A percentile compares a stretch with the other conserved stretches of the same genome.
phyloP scores from a whole-genome alignment of 2,888 invertebrate species.

The Eupelmus urozonus region DNA sequence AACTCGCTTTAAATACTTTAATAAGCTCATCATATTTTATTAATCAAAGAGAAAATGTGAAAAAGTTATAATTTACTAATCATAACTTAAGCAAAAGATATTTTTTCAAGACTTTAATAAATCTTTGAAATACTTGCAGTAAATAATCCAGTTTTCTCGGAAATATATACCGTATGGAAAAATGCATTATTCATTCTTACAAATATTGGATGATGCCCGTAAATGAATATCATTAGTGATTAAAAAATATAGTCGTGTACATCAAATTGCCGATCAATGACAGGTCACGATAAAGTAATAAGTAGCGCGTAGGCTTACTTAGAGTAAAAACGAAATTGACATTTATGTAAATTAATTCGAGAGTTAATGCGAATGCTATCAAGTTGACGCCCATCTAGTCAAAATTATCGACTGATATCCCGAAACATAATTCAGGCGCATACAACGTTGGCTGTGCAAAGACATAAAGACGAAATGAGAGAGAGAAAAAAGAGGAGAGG shows the following conservation, averaged over 20 bases:
- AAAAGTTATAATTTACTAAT: too few species aligned
- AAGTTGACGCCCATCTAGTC: constrained; percentile 48
- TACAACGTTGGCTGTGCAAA: background rate
- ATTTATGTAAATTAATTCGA: constrained; percentile 27
- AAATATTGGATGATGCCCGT: too few species aligned
- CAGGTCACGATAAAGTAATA: constrained; percentile 3
- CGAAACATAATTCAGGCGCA: constrained; percentile 6
- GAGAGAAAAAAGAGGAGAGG: background rate
- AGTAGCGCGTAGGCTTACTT: constrained; percentile 14
- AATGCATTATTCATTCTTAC: too few species aligned
- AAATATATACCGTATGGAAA: too few species aligned
- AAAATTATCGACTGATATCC: constrained; percentile 34
- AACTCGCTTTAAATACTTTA: too few species aligned
- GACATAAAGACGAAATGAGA: too few species aligned
- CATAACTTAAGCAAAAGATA: too few species aligned
- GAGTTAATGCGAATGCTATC: background rate
- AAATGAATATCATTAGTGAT: background rate
- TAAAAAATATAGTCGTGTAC: background rate
- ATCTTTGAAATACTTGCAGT: too few species aligned
- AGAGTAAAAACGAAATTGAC: constrained; percentile 29
- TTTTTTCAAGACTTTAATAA: too few species aligned
- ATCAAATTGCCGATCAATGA: background rate
- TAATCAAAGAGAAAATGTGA: too few species aligned
- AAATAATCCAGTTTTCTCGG: too few species aligned
- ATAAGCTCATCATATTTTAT: too few species aligned